Base-by-base conservation (phyloP, 2,888 invertebrate genomes). In the Danaus chrysippus region DNA sequence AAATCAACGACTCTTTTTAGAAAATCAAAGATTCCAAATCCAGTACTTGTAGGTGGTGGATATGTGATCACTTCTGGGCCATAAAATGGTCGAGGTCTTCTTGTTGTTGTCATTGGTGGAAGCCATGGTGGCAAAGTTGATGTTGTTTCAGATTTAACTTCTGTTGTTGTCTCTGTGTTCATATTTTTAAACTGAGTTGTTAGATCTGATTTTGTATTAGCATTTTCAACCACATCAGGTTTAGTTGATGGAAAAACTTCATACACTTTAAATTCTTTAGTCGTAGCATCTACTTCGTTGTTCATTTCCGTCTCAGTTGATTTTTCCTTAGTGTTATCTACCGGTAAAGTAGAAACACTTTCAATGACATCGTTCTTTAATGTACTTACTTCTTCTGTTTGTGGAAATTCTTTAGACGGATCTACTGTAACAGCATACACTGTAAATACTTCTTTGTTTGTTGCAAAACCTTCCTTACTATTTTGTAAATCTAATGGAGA, bases 1-100 rank as follows among this genome's bases (percentile, higher is more conserved):
- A 94, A 91, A 74, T 94, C 94, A 1, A 95, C 91, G 46, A 95
- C 81, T 69, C 93, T 92, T 74, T 92, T 93, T 15, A 95, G 76
- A 62, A 95, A 91, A 12, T 92, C 91, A 58, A 94, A 87, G 61
- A 95, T 82, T 1, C 92, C 88, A 13, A 79, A 82, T 12, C 85
- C 80, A 46, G 49, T 54, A 10, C 57, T 54, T 0, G 68, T 53
- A 3, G 63, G 66, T 1, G 90, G 89, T 9, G 90, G 90, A 64
- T 90, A 90, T 0, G 89, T 89, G 17, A 84, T 77, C 1, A 86
- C 75, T 67, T 89, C 89, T 23, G 88, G 85, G 42, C 76, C 71
- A 42, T 76, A 58, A 1, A 58, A 52, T 54, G 58, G 58, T 6
- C 34, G 42, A 10, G 83, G 80, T 56, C 66, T 76, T 10, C 68